These are phyloP conservation scores for Drosophila gunungcola DNA, from an alignment of 1,140 invertebrate species.

Conservation along the genomic window DNA sequence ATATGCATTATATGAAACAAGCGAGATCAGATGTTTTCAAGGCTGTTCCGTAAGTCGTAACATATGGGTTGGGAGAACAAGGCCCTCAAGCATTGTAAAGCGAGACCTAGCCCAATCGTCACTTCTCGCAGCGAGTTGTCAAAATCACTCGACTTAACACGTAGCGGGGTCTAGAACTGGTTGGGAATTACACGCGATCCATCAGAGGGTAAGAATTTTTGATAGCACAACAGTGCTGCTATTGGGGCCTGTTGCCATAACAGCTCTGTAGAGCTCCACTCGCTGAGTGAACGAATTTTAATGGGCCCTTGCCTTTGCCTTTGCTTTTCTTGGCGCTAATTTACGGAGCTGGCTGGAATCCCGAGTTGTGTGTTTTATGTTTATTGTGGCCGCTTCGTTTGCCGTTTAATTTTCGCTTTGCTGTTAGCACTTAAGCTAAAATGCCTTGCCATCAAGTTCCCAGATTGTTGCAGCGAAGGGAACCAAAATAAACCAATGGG, in stretches of 20 bases:
- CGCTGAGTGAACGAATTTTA: conserved; percentile 26
- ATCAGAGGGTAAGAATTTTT: neutral
- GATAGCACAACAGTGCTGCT: conserved; percentile 5
- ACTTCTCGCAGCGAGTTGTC: conserved; percentile 11
- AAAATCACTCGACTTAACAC: accelerated
- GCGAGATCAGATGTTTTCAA: conserved; percentile 75
- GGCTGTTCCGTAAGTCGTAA: conserved; percentile 75
- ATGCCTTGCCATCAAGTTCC: conserved; percentile 37
- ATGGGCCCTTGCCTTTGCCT: conserved; percentile 3
- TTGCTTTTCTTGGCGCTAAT: conserved; percentile 19
- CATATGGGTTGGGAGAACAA: conserved; percentile 74
- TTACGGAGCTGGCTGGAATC: conserved; percentile 5
- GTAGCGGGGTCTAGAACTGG: conserved; percentile 7
- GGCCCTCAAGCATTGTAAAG: conserved; percentile 60
- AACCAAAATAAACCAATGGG: conserved; percentile 26
- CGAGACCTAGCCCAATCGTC: conserved; percentile 71
- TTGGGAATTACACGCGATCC: conserved; percentile 52
- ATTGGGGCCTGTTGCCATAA: neutral
- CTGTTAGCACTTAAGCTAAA: conserved; percentile 44
- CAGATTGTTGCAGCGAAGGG: conserved; percentile 31
- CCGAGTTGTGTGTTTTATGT: conserved; percentile 15
- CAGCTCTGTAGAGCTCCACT: conserved; percentile 17
- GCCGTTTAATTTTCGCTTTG: conserved; percentile 40
- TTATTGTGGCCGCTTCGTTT: conserved; percentile 40
- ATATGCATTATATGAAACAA: conserved; percentile 9